Base-by-base conservation (phyloP, 2,113 vertebrate genomes). In the Uria aalge region DNA sequence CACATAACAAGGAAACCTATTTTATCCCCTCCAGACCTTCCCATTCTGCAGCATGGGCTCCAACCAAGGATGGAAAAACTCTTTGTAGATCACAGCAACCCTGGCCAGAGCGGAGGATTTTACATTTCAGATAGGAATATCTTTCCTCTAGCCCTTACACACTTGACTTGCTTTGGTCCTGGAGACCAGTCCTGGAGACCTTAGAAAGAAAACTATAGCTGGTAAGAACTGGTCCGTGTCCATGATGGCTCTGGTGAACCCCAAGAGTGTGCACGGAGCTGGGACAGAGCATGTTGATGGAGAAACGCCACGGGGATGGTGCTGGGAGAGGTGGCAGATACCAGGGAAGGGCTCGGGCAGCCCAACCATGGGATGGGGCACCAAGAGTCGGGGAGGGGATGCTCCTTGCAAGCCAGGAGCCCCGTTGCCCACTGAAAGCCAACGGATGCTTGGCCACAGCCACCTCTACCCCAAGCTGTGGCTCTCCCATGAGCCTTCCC, bases 61-160 rank as follows among this genome's bases (percentile, higher is more conserved):
- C 55, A 40, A 0, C 4, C 8, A 38, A 48, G 30, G 23, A 18
- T 41, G 73, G 73, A 57, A 78, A 68, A 68, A 6, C 48, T n/a
- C 52, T 66, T 43, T 80, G 71, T 15, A 91, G 67, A 5, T 52
- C 48, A 11, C 3, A 34, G 12, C 10, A 72, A 64, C 5, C 27
- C 52, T 1, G 1, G 12, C 10, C 1, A 0, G 56, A 55, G 13
- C 0, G 0, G 29, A n/a, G 15, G 32, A 48, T 66, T 81, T 40
- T 15, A 34, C 2, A 0, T 60, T 30, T 73, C 50, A 21, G 23
- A 21, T 15, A 9, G 40, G 50, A 64, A 48, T 27, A 48, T 53
- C 64, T 50, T 56, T 66, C 38, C 60, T 84, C 2, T 0, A 26
- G 18, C 38, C 81, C 20, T 21, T 11, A 12, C 32, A 8, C 1